Base-by-base conservation (phyloP, 2,113 vertebrate species). In the Oncorhynchus nerka region DNA sequence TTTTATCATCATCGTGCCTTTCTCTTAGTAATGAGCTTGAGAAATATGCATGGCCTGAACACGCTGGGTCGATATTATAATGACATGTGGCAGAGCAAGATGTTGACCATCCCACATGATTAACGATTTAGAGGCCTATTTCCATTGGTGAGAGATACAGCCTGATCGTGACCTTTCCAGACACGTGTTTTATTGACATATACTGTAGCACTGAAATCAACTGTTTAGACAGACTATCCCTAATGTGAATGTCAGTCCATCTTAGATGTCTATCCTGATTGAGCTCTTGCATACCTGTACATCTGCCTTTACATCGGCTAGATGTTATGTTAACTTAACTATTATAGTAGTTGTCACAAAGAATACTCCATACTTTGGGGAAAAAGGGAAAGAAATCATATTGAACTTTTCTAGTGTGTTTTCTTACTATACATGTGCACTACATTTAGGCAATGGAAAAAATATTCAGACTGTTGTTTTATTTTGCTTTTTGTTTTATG, bases 1-100 rank as follows among this genome's bases (percentile, higher is more conserved):
- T 64, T 1, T 15, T 68, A 75, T 78, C 64, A 72, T 30, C 65
- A 4, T 80, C 82, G 59, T 39, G 30, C 13, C 74, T 55, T 57
- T 22, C 13, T 12, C 34, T 68, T 24, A 0, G 20, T 77, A 77
- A 77, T 77, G 78, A 80, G 81, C 12, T 75, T 65, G 15, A 69
- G 78, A n/a, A 62, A 78, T 84, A 78, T 81, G 55, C 78, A 59
- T 9, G 39, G 55, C 72, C 55, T 34, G 62, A 49, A 19, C n/a
- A 15, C 22, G 20, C 71, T 8, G 19, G 0, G 16, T 20, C 75
- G 59, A 3, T 49, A 6, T 0, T 64, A 55, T 15, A 16, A 83
- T 39, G 55, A 69, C 74, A 75, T 76, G 70, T 76, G 67, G 71
- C 82, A 76, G 34, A 15, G 16, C 72, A 78, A 84, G 79, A 84